Conservation (phyloP, 2,797 vertebrate genomes). For the Lateolabrax maculatus region DNA sequence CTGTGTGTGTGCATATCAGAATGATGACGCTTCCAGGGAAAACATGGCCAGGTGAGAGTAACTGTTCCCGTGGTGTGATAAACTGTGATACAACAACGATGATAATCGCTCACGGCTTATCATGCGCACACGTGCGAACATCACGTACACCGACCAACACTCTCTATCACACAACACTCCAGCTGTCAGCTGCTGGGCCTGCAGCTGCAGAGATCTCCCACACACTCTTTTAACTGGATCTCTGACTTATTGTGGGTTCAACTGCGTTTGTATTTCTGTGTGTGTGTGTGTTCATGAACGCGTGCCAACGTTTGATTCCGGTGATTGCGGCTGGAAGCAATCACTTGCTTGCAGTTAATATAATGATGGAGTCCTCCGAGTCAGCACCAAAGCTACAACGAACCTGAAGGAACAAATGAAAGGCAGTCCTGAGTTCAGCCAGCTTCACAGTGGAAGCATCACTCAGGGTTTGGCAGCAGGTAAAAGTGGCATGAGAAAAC, state of each 20-base stretch:
- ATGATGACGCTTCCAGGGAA: slow-evolving; percentile 57
- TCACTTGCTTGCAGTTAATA: slow-evolving; percentile 52
- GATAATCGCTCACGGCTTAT: slow-evolving; percentile 64
- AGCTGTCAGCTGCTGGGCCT: slow-evolving; percentile 84
- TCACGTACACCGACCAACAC: slow-evolving; percentile 27
- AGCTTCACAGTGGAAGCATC: slow-evolving; percentile 4
- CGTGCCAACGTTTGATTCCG: slow-evolving; percentile 61
- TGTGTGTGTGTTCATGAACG: slow-evolving; percentile 12
- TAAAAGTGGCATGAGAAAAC: slow-evolving; percentile 10
- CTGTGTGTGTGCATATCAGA: slow-evolving; percentile 25
- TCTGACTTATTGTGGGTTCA: slow-evolving; percentile 52
- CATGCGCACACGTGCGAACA: slow-evolving; percentile 22
- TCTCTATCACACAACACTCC: slow-evolving; percentile 50
- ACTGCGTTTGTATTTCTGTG: slow-evolving; percentile 13
- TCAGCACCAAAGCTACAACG: slow-evolving; percentile 2
- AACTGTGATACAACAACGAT: slow-evolving; percentile 56
- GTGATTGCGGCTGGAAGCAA: slow-evolving; percentile 67
- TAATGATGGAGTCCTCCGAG: slow-evolving; percentile 43
- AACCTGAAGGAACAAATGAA: slow-evolving; percentile 29
- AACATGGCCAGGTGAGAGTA: slow-evolving; percentile 61
- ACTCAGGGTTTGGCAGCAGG: slow-evolving; percentile 27
- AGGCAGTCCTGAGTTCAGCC: slow-evolving; percentile 26
- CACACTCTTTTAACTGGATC: slow-evolving; percentile 56
- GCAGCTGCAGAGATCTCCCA: slow-evolving; percentile 73
- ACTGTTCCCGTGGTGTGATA: slow-evolving; percentile 55